Evolutionary conservation across 2,888 invertebrate species (phyloP), one percentile per base, ranked within the genome.

Genomic region (Watsonalla cultraria): DNA sequence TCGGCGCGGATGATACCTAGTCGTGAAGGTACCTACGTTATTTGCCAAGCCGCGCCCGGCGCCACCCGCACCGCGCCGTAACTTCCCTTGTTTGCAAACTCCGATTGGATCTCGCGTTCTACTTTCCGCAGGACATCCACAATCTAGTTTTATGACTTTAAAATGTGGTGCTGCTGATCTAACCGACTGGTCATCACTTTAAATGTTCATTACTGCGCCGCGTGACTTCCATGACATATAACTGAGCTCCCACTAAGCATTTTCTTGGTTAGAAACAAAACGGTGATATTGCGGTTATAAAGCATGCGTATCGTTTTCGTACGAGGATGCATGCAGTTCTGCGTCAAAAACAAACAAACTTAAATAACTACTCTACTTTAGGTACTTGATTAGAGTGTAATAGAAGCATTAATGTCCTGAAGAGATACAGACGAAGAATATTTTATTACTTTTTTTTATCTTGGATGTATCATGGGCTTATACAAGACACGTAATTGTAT

Each of bases 21-120:
- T 46, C 33, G 46, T 33, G 42, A 13, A 51, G 45, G 64, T 42
- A 42, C 42, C 42, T 8, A 42, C 42, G 11, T 78, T 86, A 84
- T 86, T 86, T 86, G 82, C 83, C 74, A 76, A 80, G 82, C 76
- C 80, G 75, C 74, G 64, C 71, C 65, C 76, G 72, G 68, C 69
- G 65, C 66, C 75, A 70, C 72, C 77, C 74, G 74, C 72, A 72
- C 78, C 74, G 70, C 69, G 65, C 77, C 80, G 76, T 85, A 88
- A 90, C 88, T 87, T 87, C 86, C 82, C 90, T 90, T 90, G 88
- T 90, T 90, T 90, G 87, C 87, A 82, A 89, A 90, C 87, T 90
- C 79, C 80, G 90, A 90, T 90, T 90, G 90, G 87, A 87, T 89
- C 84, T 77, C 78, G 84, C 83, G 87, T 78, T 84, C 88, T 82